Evolutionary conservation across 2,888 invertebrate genomes (phyloP).

Genomic region (Aspidiotus rigidus): DNA sequence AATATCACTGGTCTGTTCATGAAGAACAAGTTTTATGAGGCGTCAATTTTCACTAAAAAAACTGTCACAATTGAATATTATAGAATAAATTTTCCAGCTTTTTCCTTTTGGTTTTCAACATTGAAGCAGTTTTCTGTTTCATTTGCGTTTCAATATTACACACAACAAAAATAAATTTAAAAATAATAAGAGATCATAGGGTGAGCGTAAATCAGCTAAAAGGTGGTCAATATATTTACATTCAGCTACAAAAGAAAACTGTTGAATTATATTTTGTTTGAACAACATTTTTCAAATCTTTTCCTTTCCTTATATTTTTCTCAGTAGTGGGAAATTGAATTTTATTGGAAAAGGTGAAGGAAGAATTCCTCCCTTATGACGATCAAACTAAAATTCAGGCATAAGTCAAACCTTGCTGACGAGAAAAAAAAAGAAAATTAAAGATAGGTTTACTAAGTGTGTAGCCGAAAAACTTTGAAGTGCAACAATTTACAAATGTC

Average conservation of each 20-base stretch:
- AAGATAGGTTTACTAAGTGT: too few relatives aligned
- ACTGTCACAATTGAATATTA: background rate
- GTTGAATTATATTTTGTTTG: too few relatives aligned
- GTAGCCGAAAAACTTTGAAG: too few relatives aligned
- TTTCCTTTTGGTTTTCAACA: background rate
- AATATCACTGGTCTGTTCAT: background rate
- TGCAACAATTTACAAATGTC: too few relatives aligned
- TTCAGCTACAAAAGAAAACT: background rate
- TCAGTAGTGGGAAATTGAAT: too few relatives aligned
- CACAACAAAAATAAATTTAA: constrained; percentile 21
- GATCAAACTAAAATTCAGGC: too few relatives aligned
- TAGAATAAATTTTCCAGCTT: background rate
- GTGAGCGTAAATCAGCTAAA: constrained; percentile 29
- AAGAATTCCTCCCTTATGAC: too few relatives aligned
- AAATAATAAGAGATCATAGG: constrained; percentile 31
- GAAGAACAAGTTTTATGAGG: background rate
- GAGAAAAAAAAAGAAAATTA: too few relatives aligned
- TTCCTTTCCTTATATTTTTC: too few relatives aligned
- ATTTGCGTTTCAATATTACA: constrained; percentile 12
- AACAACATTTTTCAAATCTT: too few relatives aligned
- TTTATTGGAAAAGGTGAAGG: too few relatives aligned
- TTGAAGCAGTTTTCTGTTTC: constrained; percentile 2
- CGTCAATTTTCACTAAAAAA: background rate
- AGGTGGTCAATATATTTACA: constrained; percentile 9
- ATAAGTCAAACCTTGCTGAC: too few relatives aligned